These are phyloP conservation scores for Temnothorax rugatulus DNA, from an alignment of 2,888 invertebrate genomes.

Conservation along the genomic window DNA sequence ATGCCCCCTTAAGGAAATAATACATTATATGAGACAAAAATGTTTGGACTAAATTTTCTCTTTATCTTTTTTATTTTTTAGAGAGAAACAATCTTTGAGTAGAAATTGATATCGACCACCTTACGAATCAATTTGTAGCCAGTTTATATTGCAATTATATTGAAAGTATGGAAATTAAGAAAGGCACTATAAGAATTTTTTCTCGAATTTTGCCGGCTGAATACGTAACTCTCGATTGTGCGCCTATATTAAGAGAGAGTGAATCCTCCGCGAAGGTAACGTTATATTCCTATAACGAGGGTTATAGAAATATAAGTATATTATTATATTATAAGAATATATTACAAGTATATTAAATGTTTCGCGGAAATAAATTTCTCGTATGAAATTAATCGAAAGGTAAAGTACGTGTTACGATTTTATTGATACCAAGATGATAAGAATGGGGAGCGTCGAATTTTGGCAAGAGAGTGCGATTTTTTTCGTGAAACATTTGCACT, in stretches of 20 bases:
- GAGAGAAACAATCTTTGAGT: neutral
- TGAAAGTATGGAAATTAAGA: neutral
- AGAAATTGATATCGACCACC: neutral
- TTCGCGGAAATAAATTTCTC: neutral
- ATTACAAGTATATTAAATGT: neutral
- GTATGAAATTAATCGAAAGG: neutral
- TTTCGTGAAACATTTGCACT: neutral
- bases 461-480: neutral
- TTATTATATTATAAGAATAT: neutral
- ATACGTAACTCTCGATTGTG: neutral
- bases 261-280: slow-evolving; percentile 19
- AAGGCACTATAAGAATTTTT: neutral
- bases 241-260: neutral
- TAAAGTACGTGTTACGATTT: neutral
- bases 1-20: neutral
- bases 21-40: neutral
- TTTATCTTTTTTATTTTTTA: neutral
- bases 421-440: neutral
- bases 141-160: neutral
- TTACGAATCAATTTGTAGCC: neutral
- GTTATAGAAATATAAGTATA: neutral
- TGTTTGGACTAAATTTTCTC: neutral
- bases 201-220: neutral
- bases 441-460: neutral
- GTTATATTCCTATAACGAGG: no score